These are phyloP conservation scores for Peromyscus attwateri DNA, from an alignment of 2,797 vertebrate genomes.

Conservation along the genomic window DNA sequence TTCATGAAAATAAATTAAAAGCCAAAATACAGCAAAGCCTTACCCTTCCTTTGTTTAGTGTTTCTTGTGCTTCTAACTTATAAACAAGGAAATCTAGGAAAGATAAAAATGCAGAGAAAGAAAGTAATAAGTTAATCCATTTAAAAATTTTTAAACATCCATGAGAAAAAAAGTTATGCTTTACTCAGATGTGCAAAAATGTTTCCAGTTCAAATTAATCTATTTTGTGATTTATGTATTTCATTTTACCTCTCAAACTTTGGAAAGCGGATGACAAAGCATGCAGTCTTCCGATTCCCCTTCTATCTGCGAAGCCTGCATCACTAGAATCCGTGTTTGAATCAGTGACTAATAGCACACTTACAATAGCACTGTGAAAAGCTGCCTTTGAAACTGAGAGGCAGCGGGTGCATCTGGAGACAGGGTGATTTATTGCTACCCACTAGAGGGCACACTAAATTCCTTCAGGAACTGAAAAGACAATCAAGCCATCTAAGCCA, in stretches of 20 bases:
- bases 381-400: neutral
- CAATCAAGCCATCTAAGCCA: neutral
- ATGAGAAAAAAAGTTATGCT: neutral
- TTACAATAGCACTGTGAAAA: neutral
- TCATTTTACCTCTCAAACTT: conserved; percentile 38
- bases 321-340: neutral
- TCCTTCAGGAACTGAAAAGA: conserved; percentile 23
- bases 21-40: conserved; percentile 64
- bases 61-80: conserved; percentile 98
- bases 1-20: conserved; percentile 45
- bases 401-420: neutral
- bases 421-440: neutral
- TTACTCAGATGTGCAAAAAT: conserved; percentile 8
- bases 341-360: neutral
- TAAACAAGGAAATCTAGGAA: conserved; percentile 96
- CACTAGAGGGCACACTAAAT: conserved; percentile 85
- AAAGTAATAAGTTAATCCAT: conserved; percentile 18
- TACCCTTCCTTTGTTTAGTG: conserved; percentile 98
- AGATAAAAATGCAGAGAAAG: conserved; percentile 73
- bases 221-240: neutral
- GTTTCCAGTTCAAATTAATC: conserved; percentile 4
- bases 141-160: conserved; percentile 5
- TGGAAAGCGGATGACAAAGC: neutral
- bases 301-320: neutral
- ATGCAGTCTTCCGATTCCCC: neutral